phyloP scores from a whole-genome alignment of 2,797 vertebrate species.

The Poecilia picta region DNA sequence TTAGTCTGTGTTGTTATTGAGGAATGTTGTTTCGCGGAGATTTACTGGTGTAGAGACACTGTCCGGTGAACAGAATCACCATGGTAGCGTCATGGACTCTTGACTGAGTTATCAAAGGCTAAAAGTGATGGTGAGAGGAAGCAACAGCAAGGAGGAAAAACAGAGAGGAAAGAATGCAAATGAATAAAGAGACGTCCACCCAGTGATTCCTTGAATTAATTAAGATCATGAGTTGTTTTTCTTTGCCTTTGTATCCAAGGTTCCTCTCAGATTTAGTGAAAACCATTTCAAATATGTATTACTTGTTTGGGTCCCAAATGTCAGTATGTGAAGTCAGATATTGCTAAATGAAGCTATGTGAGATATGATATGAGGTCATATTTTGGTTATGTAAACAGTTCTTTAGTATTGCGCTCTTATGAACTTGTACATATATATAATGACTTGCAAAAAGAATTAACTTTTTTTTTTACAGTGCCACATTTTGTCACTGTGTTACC shows the following conservation, averaged over 20 bases:
- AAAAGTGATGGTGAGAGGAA: constrained; percentile 21
- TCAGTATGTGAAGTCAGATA: background rate
- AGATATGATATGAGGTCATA: background rate
- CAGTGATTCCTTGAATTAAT: constrained; percentile 18
- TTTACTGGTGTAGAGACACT: constrained; percentile 52
- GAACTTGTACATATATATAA: background rate
- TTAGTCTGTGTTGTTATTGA: constrained; percentile 19
- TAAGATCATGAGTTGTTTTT: constrained; percentile 30
- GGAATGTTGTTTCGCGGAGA: constrained; percentile 45
- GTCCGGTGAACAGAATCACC: constrained; percentile 61
- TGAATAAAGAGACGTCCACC: constrained; percentile 16
- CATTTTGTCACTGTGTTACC: background rate
- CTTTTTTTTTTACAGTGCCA: background rate
- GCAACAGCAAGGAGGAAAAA: constrained; percentile 17
- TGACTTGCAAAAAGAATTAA: background rate
- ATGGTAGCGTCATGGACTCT: constrained; percentile 62
- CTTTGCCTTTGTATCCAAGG: background rate
- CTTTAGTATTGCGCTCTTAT: background rate
- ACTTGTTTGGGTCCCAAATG: background rate
- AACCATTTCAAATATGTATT: background rate
- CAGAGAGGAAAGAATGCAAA: constrained; percentile 44
- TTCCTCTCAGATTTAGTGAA: background rate
- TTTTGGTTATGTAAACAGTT: background rate
- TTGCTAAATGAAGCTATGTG: background rate
- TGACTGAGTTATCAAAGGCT: constrained; percentile 26